These are phyloP conservation scores for Buphagus erythrorhynchus DNA, from an alignment of 2,797 vertebrate species.

Conservation along the genomic window DNA sequence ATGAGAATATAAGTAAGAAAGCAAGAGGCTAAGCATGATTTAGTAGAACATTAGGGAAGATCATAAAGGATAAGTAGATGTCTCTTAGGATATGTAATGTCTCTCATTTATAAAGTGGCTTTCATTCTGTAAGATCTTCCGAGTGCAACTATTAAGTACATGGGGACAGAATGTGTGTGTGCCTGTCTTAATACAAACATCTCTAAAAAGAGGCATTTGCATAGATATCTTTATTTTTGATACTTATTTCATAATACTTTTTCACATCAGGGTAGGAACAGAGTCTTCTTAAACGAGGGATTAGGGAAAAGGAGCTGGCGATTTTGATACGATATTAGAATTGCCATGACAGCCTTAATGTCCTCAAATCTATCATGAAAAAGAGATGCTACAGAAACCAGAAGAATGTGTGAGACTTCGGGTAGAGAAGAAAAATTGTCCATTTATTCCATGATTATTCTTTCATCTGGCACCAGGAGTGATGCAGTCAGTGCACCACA, in stretches of 20 bases:
- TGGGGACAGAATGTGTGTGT: background rate
- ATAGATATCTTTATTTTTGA: background rate
- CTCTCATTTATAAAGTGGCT: slow-evolving; percentile 23
- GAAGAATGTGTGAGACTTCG: background rate
- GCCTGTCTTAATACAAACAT: background rate
- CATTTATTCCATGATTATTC: background rate
- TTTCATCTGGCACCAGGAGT: background rate
- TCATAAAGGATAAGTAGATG: slow-evolving; percentile 54
- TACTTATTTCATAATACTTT: background rate
- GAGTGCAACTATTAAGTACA: background rate
- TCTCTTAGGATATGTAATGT: slow-evolving; percentile 30
- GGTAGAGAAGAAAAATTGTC: background rate
- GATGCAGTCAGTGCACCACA: background rate
- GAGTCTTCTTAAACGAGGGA: background rate
- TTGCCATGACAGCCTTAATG: background rate
- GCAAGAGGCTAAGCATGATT: slow-evolving; percentile 43
- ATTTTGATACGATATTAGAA: background rate
- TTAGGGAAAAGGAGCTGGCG: background rate
- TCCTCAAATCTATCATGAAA: background rate
- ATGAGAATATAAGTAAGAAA: slow-evolving; percentile 30
- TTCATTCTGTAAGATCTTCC: background rate
- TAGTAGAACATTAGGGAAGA: slow-evolving; percentile 40
- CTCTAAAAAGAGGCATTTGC: background rate
- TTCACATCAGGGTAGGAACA: background rate
- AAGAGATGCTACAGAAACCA: background rate